Conservation (phyloP, 2,888 invertebrate species). For the Sceliomorpha sp. region DNA sequence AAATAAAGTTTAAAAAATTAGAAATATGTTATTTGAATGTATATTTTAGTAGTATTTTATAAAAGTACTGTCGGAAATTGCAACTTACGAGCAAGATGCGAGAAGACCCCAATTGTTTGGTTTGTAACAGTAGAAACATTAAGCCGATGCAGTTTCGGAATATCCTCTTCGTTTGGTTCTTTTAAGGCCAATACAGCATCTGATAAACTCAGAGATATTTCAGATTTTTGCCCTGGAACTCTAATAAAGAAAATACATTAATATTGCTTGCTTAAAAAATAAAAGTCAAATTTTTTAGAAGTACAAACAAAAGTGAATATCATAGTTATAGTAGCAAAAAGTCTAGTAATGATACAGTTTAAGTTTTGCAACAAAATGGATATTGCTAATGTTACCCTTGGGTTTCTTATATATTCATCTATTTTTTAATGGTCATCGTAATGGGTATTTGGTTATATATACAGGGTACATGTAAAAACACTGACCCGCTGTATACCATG, state of each 20-base stretch:
- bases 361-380: no score
- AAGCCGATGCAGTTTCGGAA: slow-evolving; percentile 95
- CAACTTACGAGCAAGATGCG: slow-evolving; percentile 88
- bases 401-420: no score
- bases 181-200: slow-evolving; percentile 89
- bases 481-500: no score
- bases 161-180: slow-evolving; percentile 89
- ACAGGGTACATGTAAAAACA: no score
- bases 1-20: not conserved
- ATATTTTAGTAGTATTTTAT: slow-evolving; percentile 25
- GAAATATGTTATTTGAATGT: not conserved
- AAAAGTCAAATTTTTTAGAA: no score
- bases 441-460: no score
- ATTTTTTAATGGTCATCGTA: no score
- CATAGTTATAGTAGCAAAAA: no score
- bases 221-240: slow-evolving; percentile 88
- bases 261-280: not conserved
- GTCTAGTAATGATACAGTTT: no score
- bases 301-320: no score
- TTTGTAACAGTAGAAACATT: slow-evolving; percentile 94
- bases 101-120: slow-evolving; percentile 96
- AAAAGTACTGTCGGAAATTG: no score
- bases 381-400: no score
- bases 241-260: slow-evolving; percentile 70
- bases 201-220: slow-evolving; percentile 92